Base-by-base conservation (phyloP, 2,888 invertebrate species). In the Notocelia uddmanniana region DNA sequence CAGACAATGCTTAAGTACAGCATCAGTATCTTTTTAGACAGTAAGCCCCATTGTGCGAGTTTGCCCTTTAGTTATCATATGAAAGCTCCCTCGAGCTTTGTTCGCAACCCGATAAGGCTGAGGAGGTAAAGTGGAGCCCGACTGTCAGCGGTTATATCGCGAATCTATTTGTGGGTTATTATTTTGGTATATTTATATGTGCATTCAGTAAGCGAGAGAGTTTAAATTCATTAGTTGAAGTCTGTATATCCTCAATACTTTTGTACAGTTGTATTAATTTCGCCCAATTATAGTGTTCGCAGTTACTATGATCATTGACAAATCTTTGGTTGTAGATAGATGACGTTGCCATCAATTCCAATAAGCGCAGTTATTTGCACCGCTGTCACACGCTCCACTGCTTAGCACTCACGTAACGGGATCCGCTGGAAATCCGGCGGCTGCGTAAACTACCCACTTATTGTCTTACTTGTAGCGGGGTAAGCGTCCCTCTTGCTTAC, bases 41-140 rank as follows among this genome's bases (percentile, higher is more conserved):
- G 64, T 66, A 71, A 71, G 66, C 60, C 37, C 72, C 67, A 72
- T 72, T 72, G 72, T 72, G 71, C 10, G 67, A 60, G 66, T 68
- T 68, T 72, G 72, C 72, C 72, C 72, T 72, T 72, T 72, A 72
- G 72, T 72, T 72, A 72, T 72, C 72, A 72, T 68, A 72, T 72
- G 67, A 72, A 72, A 72, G 72, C 72, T 72, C 72, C 67, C 67
- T 62, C 67, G 60, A 62, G 72, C 72, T 68, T 72, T 72, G 72
- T 72, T 62, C 55, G 66, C 66, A 48, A 54, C 69, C 72, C 72
- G 72, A 72, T 72, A 72, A 72, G 67, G 67, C 59, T 55, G 60
- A 34, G 62, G 55, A 62, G 71, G 48, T 55, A 48, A 18, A 54
- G 26, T 52, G n/a, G 34, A 13, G 59, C 26, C 26, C 31, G 3